Evolutionary conservation across 23 tunicate genomes (phyloP).

Genomic region (Clavelina lepadiformis): DNA sequence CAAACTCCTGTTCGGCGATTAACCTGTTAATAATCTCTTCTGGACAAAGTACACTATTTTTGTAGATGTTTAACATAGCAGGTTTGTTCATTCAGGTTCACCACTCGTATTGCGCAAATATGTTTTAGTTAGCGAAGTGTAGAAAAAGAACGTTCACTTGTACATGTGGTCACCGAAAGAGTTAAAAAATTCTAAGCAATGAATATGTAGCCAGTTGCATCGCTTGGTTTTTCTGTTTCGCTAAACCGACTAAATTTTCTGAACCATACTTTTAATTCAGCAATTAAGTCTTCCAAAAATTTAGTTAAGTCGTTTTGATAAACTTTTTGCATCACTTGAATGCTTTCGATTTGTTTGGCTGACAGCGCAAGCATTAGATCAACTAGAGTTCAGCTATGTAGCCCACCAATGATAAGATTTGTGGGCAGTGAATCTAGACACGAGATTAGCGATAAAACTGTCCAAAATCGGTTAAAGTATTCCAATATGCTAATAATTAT

Average conservation of each 20-base stretch:
- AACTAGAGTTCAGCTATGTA: neutral
- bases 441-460: neutral
- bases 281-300: conserved; percentile 1
- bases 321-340: conserved; percentile 11
- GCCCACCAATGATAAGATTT: conserved; percentile 4
- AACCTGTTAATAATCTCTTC: conserved; percentile 3
- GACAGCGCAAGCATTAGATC: neutral
- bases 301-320: conserved; percentile 9
- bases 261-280: conserved; percentile 4
- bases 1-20: no score
- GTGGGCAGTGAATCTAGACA: conserved; percentile 17
- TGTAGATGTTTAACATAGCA: conserved; percentile 1
- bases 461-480: neutral
- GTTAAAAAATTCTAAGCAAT: conserved; percentile 2
- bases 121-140: conserved; percentile 11
- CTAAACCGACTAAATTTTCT: conserved; percentile 5
- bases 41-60: neutral
- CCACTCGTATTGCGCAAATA: conserved; percentile 9
- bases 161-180: conserved; percentile 21
- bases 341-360: conserved; percentile 2
- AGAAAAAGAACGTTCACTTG: conserved; percentile 14
- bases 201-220: no score
- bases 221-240: neutral
- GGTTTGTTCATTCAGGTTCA: conserved; percentile 9
- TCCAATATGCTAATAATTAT: conserved; percentile 2